phyloP scores from a whole-genome alignment of 2,797 vertebrate species.

The Lerista edwardsae region DNA sequence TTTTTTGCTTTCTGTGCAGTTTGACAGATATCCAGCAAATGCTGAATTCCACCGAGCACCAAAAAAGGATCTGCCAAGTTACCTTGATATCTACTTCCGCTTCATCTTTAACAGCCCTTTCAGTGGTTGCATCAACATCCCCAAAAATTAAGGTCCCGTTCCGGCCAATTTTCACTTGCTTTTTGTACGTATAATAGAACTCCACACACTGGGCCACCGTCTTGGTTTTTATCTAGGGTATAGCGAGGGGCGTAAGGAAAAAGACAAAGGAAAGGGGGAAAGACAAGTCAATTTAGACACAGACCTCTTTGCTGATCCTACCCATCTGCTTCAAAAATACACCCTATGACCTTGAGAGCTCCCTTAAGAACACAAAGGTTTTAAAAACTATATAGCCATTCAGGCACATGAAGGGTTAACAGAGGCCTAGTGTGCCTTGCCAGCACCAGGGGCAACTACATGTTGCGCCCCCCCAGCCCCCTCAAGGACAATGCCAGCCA shows the following conservation, averaged over 20 bases:
- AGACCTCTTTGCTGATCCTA: neutral
- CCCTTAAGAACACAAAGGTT: neutral
- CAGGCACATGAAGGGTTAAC: no score
- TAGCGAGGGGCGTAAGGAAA: conserved; percentile 23
- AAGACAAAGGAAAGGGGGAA: neutral
- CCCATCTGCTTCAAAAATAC: neutral
- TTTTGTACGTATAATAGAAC: conserved; percentile 98
- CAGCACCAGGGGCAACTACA: no score
- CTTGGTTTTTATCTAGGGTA: conserved; percentile 90
- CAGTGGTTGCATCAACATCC: conserved; percentile 81
- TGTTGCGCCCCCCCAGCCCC: no score
- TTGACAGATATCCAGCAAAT: neutral
- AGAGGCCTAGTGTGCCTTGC: no score
- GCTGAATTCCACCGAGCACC: neutral
- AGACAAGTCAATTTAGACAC: neutral
- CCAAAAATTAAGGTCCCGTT: conserved; percentile 90
- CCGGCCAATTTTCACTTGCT: conserved; percentile 93
- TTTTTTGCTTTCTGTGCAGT: neutral
- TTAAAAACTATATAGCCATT: no score
- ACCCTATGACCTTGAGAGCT: neutral
- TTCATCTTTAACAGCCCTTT: conserved; percentile 84
- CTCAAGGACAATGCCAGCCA: no score
- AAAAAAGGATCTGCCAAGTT: conserved; percentile 34
- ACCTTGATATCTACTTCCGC: conserved; percentile 89
- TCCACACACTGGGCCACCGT: conserved; percentile 96